A percentile compares a stretch with the other conserved stretches of the same genome.
phyloP scores from a whole-genome alignment of 2,888 invertebrate genomes.

The Heliconius sara region DNA sequence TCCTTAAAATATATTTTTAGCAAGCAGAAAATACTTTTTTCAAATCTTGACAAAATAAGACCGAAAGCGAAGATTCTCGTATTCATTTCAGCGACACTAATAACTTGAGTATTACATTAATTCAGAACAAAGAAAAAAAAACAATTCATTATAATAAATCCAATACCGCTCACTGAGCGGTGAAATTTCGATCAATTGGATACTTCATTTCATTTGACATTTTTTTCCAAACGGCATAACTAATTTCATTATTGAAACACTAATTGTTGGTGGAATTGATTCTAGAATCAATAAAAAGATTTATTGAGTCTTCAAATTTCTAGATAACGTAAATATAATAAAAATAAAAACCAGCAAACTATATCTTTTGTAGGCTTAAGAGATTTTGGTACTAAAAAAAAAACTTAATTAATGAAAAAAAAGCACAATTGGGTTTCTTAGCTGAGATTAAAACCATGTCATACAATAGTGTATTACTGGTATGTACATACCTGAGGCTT shows the following conservation, averaged over 20 bases:
- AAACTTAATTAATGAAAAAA: background rate
- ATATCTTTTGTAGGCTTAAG: background rate
- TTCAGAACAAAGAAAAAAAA: background rate
- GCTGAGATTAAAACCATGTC: constrained; percentile 13
- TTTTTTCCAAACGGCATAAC: background rate
- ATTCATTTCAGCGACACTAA: background rate
- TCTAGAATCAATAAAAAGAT: background rate
- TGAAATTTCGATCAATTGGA: constrained; percentile 13
- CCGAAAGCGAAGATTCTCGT: background rate
- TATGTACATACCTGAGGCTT: constrained; percentile 30
- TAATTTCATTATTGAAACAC: background rate
- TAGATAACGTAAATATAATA: background rate
- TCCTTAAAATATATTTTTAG: background rate
- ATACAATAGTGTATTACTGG: constrained; percentile 23
- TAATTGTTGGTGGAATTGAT: background rate
- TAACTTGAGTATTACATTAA: background rate
- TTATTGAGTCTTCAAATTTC: background rate
- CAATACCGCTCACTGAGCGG: background rate
- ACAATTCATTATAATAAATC: background rate
- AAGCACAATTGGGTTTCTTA: background rate
- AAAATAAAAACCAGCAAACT: background rate
- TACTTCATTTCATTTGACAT: background rate
- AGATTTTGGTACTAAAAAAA: background rate
- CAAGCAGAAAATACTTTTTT: background rate
- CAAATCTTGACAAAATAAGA: background rate